A percentile compares a stretch with the other conserved stretches of the same genome.
Conservation (phyloP, 35 echinoderm and acorn worm genomes). For the Lytechinus pictus region DNA sequence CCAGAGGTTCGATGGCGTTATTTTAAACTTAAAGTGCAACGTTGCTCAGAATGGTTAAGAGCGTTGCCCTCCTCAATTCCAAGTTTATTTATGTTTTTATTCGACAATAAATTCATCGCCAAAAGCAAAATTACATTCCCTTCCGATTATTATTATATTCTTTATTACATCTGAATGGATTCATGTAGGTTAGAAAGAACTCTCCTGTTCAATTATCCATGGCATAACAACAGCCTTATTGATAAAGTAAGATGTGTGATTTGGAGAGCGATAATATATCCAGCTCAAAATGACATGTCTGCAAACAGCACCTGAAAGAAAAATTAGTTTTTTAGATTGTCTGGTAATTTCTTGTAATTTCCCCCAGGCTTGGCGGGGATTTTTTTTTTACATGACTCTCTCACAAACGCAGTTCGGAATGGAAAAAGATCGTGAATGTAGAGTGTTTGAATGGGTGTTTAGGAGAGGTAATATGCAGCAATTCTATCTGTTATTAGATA, state of each 20-base stretch:
- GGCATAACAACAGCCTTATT: neutral
- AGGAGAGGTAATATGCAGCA: neutral
- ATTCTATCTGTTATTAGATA: neutral
- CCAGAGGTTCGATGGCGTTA: neutral
- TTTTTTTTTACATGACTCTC: neutral
- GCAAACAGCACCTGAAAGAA: neutral
- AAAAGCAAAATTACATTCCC: neutral
- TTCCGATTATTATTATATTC: neutral
- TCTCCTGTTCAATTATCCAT: neutral
- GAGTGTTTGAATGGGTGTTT: neutral
- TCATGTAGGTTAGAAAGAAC: neutral
- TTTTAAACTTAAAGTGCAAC: neutral
- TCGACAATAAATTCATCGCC: neutral
- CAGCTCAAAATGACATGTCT: constrained; percentile 13
- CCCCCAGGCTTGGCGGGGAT: neutral
- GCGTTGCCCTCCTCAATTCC: neutral
- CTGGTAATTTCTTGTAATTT: neutral
- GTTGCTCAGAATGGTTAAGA: neutral
- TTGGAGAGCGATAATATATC: neutral
- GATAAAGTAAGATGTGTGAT: neutral
- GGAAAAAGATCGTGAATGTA: neutral
- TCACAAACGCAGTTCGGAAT: neutral
- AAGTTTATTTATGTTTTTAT: neutral
- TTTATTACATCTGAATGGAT: neutral
- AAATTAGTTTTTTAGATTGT: constrained; percentile 24